Evolutionary conservation across 1,140 invertebrate genomes (phyloP), one percentile per base, ranked within the genome.

Genomic region (Papilio xuthus): DNA sequence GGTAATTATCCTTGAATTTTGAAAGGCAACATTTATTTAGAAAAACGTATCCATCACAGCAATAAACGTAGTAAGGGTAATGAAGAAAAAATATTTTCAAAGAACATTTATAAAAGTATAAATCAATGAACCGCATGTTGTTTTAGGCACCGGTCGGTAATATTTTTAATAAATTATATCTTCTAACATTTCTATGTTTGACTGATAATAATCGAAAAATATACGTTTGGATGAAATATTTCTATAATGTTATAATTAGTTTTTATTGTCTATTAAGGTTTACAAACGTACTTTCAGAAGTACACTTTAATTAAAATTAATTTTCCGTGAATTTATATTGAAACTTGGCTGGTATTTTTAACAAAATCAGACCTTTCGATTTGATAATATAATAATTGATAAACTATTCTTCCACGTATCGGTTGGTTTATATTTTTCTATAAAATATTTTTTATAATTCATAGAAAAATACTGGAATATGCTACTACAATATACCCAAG

Each of bases 71-170:
- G 56, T 23, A 60, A 60, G 26, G 26, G 23, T 28, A 60, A 26
- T 26, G 3, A 60, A 60, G 56, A 26, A 60, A 60, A 26, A 26
- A 60, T 60, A 60, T 60, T 26, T 12, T 60, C 50, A 26, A 60
- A 60, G 56, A 60, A 60, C 23, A 60, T 60, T 60, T 60, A 26
- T 12, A 60, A 60, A 60, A 60, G 56, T 10, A 60, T 60, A 26
- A 60, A 23, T 26, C 23, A 60, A 60, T 56, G 26, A 10, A 60
- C 10, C 56, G 10, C 56, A 60, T 26, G 56, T 60, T 28, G 23
- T 60, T 60, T 28, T 60, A 12, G 56, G 23, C 23, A 26, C 18
- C 26, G 23, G 56, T 60, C 56, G 56, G 56, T 28, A 13, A 60
- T 26, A 26, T 60, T 60, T 26, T 1, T 56, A 56, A n/a, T n/a